These are phyloP conservation scores for Spheniscus mendiculus DNA, from an alignment of 2,113 vertebrate species.

Conservation along the genomic window DNA sequence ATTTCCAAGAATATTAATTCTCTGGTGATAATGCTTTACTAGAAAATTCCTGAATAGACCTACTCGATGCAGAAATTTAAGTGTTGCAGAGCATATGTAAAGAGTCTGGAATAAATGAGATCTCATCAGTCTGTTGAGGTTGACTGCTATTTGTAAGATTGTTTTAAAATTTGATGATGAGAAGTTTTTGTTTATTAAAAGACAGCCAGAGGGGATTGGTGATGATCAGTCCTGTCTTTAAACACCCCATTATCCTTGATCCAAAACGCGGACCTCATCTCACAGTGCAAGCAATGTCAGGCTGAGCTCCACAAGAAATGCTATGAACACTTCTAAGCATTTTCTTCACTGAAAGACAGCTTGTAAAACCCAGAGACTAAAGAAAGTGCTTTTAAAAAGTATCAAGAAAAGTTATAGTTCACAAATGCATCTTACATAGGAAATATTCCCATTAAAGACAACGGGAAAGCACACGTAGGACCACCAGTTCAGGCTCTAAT, in stretches of 20 bases:
- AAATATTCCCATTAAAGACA: background rate
- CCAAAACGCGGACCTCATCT: background rate
- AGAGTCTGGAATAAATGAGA: background rate
- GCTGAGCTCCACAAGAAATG: background rate
- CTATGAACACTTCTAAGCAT: background rate
- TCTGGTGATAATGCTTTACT: background rate
- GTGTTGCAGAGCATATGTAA: background rate
- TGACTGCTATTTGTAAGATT: background rate
- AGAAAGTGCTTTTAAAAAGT: background rate
- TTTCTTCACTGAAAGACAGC: background rate
- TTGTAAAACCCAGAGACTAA: background rate
- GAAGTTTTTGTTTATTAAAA: background rate
- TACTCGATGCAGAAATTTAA: background rate
- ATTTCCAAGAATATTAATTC: background rate
- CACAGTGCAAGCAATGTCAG: accelerated
- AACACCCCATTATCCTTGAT: background rate
- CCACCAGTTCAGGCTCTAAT: background rate
- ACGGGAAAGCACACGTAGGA: background rate
- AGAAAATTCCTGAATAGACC: background rate
- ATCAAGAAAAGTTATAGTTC: background rate
- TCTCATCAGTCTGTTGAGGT: background rate
- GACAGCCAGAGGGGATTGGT: background rate
- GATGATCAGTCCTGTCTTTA: background rate
- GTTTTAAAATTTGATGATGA: slow-evolving; percentile 16
- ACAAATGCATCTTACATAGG: background rate